Evolutionary conservation across 2,888 invertebrate genomes (phyloP), one percentile per base, ranked within the genome.

Genomic region (Mythimna impura): DNA sequence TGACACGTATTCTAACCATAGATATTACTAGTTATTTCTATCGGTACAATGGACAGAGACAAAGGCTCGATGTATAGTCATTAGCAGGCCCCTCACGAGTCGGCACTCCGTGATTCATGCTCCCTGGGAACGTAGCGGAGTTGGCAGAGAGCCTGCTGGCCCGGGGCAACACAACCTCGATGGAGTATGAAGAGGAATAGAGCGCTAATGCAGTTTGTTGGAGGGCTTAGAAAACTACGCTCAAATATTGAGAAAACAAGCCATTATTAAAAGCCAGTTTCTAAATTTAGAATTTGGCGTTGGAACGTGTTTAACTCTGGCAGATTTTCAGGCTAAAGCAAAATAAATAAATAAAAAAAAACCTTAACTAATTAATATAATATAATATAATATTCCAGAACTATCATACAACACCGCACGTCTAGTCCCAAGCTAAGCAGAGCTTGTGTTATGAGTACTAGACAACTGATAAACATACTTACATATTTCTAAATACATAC

Each of bases 51-150:
- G 83, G 71, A 71, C 67, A 80, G 83, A 85, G 87, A 90, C 89
- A 91, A 89, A 91, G 89, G 80, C 87, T 81, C 81, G 80, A 83
- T 82, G 85, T 86, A 83, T 80, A 82, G 83, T 85, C 83, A 88
- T 90, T 91, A 88, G 86, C 80, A 92, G 79, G 83, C 90, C 65
- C 84, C 89, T 90, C 92, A 91, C 92, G 91, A 90, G 79, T 81
- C 82, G 71, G 85, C 82, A 75, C 80, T 88, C 69, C 74, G 78
- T 86, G 85, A 86, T 84, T 86, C 85, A 85, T 73, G 70, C 69
- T 74, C 76, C 85, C 85, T 84, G 85, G 83, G 86, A 85, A 85
- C 80, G 76, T 40, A 62, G 72, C 57, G 54, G 64, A 68, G 68
- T 84, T 82, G 80, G 86, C 86, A 82, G 63, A 54, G 68, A 76